Evolutionary conservation across 2,113 vertebrate genomes (phyloP), one percentile per base, ranked within the genome.

Genomic region (Saccopteryx leptura): DNA sequence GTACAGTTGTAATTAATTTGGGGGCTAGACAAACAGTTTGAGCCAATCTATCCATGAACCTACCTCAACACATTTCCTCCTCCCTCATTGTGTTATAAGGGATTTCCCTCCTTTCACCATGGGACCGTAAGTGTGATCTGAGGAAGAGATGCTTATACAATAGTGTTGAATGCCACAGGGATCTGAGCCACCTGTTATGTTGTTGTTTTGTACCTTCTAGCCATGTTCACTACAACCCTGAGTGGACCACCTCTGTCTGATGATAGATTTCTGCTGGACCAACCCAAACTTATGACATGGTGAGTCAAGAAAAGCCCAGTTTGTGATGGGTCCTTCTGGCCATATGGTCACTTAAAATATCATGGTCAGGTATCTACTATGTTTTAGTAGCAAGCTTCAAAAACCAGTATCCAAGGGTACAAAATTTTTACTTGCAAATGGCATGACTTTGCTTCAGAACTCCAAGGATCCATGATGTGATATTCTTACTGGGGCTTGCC

Each of bases 341-440:
- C 48, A 69, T 6, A 54, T 10, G 5, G 9, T 50, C 63, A 33
- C 8, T 76, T 56, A 33, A 82, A 69, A 75, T 48, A 7, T 14
- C 7, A 69, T 69, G 6, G 23, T 83, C 15, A 50, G 19, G 0
- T 72, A 72, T 58, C 12, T 48, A 58, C 12, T 31, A 81, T 78
- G 9, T 11, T 17, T 60, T 52, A 52, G 50, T 23, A 76, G 10
- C 19, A 95, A 78, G 33, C 15, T 76, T 54, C 3, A 71, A 68
- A 54, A 65, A 2, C 31, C 46, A 61, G 8, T 31, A 52, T 54
- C 23, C 2, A 86, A 90, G 23, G 7, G 15, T 92, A 9, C 13
- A 9, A n/a, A 63, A 89, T 86, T 82, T 71, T 92, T 33, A 79
- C 63, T 80, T 93, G n/a, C 7, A 54, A 79, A 84, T 56, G 28